A percentile compares a stretch with the other conserved stretches of the same genome.
Evolutionary conservation across 1,140 invertebrate species (phyloP).

Genomic region (Elymnias hypermnestra): DNA sequence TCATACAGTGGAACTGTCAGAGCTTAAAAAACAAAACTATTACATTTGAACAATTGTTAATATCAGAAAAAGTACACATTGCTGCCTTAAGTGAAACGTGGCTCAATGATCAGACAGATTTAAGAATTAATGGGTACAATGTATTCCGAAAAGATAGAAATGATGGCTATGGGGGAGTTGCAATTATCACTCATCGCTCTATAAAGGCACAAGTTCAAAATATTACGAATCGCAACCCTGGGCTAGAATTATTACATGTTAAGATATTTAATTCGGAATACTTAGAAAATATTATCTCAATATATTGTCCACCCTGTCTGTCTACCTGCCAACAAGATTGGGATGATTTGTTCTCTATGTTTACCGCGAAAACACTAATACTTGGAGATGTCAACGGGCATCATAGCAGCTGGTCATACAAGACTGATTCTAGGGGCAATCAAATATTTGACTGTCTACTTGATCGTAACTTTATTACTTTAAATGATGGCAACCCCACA

Average conservation of each 20-base stretch:
- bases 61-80: conserved; percentile 25
- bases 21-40: no score
- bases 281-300: conserved; percentile 17
- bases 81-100: conserved; percentile 28
- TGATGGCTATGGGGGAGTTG: conserved; percentile 27
- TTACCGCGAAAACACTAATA: conserved; percentile 13
- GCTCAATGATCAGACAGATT: conserved; percentile 11
- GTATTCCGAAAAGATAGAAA: conserved; percentile 22
- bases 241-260: conserved; percentile 7
- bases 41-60: no score
- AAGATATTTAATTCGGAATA: conserved; percentile 14
- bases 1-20: no score
- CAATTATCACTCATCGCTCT: conserved; percentile 23
- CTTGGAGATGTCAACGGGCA: conserved; percentile 27
- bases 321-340: conserved; percentile 19
- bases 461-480: conserved; percentile 16
- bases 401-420: conserved; percentile 21
- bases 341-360: no score
- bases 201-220: conserved; percentile 3
- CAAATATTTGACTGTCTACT: conserved; percentile 21
- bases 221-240: not conserved
- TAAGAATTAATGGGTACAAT: conserved; percentile 20
- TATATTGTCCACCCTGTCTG: conserved; percentile 21
- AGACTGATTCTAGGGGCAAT: conserved; percentile 18
- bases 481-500: conserved; percentile 17